A percentile compares a stretch with the other conserved stretches of the same genome.
These are phyloP conservation scores for Tenualosa thibaudeaui DNA, from an alignment of 2,797 vertebrate species.

Conservation along the genomic window DNA sequence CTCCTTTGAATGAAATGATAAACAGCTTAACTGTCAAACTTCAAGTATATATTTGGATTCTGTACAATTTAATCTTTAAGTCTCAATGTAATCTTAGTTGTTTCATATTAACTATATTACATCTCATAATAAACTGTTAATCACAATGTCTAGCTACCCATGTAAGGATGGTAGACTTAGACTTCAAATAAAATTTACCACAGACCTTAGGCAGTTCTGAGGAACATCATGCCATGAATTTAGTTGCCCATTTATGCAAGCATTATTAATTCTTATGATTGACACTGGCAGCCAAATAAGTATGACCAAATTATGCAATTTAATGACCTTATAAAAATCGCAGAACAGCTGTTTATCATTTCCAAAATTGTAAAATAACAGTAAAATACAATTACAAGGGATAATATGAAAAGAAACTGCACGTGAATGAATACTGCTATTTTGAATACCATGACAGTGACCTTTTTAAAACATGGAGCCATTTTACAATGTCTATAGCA, in stretches of 20 bases:
- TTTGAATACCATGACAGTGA: not conserved
- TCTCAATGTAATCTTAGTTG: not conserved
- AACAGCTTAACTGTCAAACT: not conserved
- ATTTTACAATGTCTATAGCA: conserved; percentile 49
- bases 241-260: not conserved
- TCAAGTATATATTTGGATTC: not conserved
- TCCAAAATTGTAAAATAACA: not conserved
- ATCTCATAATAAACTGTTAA: not conserved
- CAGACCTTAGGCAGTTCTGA: not conserved
- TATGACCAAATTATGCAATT: not conserved
- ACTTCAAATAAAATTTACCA: not conserved
- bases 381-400: not conserved
- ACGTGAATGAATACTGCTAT: conserved; percentile 16
- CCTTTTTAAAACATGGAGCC: conserved; percentile 35
- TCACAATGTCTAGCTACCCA: not conserved
- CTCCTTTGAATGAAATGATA: not conserved
- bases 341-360: not conserved
- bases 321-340: not conserved
- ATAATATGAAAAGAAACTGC: not conserved
- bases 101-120: not conserved
- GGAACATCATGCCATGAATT: not conserved
- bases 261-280: not conserved
- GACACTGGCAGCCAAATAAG: not conserved
- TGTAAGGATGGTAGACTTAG: not conserved
- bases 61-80: not conserved